Percentiles rank a stretch among this genome's conserved stretches.
phyloP scores from a whole-genome alignment of 2,113 vertebrate genomes.

The Oenanthe melanoleuca region DNA sequence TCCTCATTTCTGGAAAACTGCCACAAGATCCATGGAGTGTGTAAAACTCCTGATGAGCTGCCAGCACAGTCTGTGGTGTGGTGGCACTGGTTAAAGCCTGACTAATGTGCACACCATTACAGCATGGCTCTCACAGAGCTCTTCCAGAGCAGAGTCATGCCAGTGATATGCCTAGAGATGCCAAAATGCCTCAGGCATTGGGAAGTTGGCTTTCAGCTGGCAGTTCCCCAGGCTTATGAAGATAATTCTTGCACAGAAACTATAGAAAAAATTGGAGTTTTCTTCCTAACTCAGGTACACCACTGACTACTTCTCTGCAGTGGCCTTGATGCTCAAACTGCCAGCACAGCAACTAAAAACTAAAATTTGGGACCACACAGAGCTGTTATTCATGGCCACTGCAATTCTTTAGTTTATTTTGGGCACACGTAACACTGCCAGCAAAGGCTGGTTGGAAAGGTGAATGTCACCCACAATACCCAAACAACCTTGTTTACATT shows the following conservation, averaged over 20 bases:
- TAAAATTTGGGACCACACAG: background rate
- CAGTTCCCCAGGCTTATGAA: background rate
- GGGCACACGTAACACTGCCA: background rate
- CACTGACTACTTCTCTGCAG: background rate
- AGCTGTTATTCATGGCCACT: background rate
- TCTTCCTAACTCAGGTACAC: background rate
- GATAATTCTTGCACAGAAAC: background rate
- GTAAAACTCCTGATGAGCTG: background rate
- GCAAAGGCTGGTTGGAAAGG: background rate
- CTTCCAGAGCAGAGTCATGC: background rate
- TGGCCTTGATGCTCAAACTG: accelerated
- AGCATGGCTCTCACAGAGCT: accelerated
- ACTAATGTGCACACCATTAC: background rate
- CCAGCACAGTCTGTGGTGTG: background rate
- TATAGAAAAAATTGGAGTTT: background rate
- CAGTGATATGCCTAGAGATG: background rate
- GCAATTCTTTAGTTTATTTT: background rate
- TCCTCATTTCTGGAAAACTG: background rate
- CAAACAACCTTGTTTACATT: conserved; percentile 57
- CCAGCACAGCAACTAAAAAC: background rate
- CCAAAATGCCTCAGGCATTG: background rate
- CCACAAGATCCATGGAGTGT: background rate
- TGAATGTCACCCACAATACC: background rate
- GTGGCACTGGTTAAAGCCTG: background rate
- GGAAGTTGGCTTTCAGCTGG: background rate